Evolutionary conservation across 1,140 invertebrate genomes (phyloP), one percentile per base, ranked within the genome.

Genomic region (Ganaspis sp.): DNA sequence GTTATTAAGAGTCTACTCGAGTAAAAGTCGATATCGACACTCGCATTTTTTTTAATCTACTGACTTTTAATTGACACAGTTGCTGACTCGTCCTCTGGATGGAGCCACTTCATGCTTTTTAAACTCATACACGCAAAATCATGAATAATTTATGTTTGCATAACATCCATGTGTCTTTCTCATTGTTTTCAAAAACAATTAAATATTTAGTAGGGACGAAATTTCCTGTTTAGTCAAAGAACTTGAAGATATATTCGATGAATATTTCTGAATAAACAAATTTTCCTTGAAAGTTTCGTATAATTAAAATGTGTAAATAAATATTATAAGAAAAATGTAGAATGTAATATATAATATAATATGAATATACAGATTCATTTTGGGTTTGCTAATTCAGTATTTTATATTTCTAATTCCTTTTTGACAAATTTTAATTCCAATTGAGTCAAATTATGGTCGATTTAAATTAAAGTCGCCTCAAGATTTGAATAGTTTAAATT

Each of bases 91-190:
- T 6, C 58, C 21, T 29, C 23, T 29, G 9, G 58, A 64, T 64
- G 21, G 58, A 64, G 58, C 58, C 58, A 64, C 58, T 0, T 64
- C 26, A 26, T 64, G 54, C 23, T 64, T 64, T 64, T 29, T 64
- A 64, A 23, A 29, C 54, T 26, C 12, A 29, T 11, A 64, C 15
- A 23, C 11, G 19, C 6, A 11, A 58, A 58, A 26, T 23, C 17
- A 58, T 58, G 19, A 23, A 12, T 21, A 11, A n/a, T 29, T 9
- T 29, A 34, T 64, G 26, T 64, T 64, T 64, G 29, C 23, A 5
- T 64, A 34, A 64, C 23, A 15, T 5, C 15, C 12, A 17, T n/a
- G 45, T 49, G 45, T 49, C 15, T 15, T 17, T 49, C 17, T 17
- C 45, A 17, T 49, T n/a, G 45, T 49, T 17, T 49, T 17, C 45